Conservation (phyloP, 2,888 invertebrate genomes). For the Tridacna crocea region DNA sequence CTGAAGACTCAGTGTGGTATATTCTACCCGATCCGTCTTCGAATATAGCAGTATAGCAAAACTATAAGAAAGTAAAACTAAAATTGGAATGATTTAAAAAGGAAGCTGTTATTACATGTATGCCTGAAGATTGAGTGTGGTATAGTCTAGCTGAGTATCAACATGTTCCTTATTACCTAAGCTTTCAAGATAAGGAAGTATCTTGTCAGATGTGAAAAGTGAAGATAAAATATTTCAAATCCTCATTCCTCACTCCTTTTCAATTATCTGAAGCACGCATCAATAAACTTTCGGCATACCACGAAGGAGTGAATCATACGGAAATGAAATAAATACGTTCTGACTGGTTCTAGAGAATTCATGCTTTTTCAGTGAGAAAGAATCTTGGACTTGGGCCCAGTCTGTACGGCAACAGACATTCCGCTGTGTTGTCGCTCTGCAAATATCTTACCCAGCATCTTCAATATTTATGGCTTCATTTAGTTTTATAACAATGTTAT, state of each 20-base stretch:
- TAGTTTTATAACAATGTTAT: background rate
- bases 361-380: conserved; percentile 16
- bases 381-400: conserved; percentile 20
- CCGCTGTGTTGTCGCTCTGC: conserved; percentile 5
- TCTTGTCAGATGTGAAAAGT: no score
- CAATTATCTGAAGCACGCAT: conserved; percentile 16
- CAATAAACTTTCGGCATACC: conserved; percentile 17
- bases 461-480: background rate
- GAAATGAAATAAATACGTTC: conserved; percentile 20
- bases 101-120: no score
- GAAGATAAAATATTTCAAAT: no score
- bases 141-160: no score
- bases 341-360: conserved; percentile 21
- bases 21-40: no score
- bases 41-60: no score
- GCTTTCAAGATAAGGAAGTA: no score
- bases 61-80: no score
- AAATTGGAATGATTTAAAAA: no score
- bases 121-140: no score
- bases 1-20: no score
- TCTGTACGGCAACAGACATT: conserved; percentile 1
- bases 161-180: no score
- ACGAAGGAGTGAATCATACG: conserved; percentile 18
- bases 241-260: background rate
- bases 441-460: background rate